Evolutionary conservation across 2,797 vertebrate genomes (phyloP).

Genomic region (Tokudaia tokunoshimensis): DNA sequence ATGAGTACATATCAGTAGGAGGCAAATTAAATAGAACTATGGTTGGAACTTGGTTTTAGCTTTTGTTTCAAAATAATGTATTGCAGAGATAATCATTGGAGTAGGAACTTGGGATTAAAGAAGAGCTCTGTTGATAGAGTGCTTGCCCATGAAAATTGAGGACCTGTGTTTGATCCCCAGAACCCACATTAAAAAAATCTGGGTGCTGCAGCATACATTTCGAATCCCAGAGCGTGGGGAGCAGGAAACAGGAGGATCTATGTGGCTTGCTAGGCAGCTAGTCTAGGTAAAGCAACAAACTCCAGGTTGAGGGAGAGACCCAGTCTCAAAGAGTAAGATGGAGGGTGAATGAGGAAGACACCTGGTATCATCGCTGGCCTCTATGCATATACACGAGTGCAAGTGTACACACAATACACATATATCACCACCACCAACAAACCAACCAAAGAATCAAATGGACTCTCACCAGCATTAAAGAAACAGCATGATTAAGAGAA

Average conservation of each 20-base stretch:
- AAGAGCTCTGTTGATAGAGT: background rate
- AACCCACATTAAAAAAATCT: background rate
- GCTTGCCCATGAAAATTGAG: background rate
- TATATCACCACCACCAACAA: too few species aligned
- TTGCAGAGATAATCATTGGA: background rate
- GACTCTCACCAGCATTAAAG: background rate
- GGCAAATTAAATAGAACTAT: conserved; percentile 39
- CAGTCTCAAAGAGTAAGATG: background rate
- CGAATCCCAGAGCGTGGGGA: background rate
- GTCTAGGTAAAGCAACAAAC: background rate
- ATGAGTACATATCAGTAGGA: background rate
- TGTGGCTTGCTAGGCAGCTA: background rate
- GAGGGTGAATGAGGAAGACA: background rate
- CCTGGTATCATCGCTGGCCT: background rate
- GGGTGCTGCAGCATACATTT: background rate
- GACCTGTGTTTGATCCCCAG: background rate
- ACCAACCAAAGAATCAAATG: background rate
- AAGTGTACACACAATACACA: background rate
- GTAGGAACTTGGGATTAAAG: background rate
- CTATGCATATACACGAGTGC: background rate
- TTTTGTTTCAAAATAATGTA: conserved; percentile 41
- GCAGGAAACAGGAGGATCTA: background rate
- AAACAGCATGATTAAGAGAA: background rate
- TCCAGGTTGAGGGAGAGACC: background rate
- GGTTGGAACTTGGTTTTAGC: conserved; percentile 10